Conservation (phyloP, 2,797 vertebrate genomes). For the Parauchenoglanis ngamensis region DNA sequence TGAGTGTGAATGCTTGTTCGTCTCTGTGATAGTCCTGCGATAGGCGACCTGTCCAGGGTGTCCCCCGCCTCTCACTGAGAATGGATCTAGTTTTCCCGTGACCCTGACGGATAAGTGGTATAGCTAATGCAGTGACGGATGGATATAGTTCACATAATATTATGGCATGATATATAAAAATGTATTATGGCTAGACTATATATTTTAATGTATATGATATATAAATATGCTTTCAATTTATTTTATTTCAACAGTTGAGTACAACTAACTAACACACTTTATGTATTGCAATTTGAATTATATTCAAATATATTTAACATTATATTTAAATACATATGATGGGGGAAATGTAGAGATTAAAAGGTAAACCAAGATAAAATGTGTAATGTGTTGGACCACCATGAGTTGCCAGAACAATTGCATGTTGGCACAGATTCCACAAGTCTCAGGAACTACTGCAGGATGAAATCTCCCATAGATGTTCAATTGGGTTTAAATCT, state of each 20-base stretch:
- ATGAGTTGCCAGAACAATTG: not conserved
- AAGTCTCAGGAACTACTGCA: not conserved
- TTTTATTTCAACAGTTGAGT: not conserved
- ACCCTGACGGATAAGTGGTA: too few relatives aligned
- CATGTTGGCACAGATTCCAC: not conserved
- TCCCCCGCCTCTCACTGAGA: too few relatives aligned
- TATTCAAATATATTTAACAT: not conserved
- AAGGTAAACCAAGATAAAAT: not conserved
- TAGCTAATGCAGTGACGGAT: too few relatives aligned
- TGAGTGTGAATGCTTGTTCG: too few relatives aligned
- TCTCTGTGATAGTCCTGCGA: too few relatives aligned
- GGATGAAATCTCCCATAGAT: not conserved
- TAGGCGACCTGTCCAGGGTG: too few relatives aligned
- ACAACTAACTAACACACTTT: not conserved
- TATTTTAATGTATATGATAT: not conserved
- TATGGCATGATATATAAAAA: not conserved
- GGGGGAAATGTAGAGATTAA: not conserved
- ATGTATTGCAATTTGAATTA: not conserved
- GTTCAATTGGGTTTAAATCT: not conserved
- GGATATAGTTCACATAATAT: not conserved
- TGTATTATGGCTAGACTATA: not conserved
- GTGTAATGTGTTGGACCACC: not conserved
- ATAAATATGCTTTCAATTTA: not conserved
- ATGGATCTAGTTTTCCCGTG: too few relatives aligned
- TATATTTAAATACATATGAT: not conserved